A percentile compares a stretch with the other conserved stretches of the same genome.
phyloP scores from a whole-genome alignment of 2,888 invertebrate genomes.

The Phyto melanocephala region DNA sequence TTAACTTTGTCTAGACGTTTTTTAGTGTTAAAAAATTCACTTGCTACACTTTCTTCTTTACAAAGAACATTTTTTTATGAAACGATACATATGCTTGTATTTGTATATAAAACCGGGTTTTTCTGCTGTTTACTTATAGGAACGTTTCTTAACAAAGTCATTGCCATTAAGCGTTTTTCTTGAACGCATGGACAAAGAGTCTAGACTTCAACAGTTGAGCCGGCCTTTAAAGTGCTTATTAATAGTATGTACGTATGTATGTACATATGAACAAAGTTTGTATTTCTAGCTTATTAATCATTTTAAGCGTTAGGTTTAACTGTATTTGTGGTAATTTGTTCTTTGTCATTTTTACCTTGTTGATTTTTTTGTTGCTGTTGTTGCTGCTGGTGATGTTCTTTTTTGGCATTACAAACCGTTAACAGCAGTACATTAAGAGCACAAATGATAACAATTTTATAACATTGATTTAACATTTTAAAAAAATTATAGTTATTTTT shows the following conservation, averaged over 20 bases:
- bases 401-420: conserved; percentile 65
- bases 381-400: conserved; percentile 46
- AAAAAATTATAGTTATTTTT: not conserved
- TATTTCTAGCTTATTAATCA: not conserved
- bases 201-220: conserved; percentile 4
- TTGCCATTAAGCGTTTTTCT: conserved; percentile 17
- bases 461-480: conserved; percentile 62
- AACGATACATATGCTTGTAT: not conserved
- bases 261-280: not conserved
- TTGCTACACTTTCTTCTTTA: conserved; percentile 8
- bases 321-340: not conserved
- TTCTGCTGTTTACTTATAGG: not conserved
- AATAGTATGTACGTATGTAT: not conserved
- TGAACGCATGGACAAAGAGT: not conserved
- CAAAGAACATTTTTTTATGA: not conserved
- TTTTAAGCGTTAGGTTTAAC: conserved; percentile 14
- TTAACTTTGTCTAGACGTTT: not conserved
- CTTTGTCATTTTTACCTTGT: conserved; percentile 69
- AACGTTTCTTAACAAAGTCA: conserved; percentile 15
- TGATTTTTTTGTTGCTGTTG: conserved; percentile 68
- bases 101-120: conserved; percentile 23
- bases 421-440: conserved; percentile 67
- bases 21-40: conserved; percentile 23
- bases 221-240: not conserved
- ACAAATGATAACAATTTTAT: conserved; percentile 66